These are phyloP conservation scores for Acanthococcus lagerstroemiae DNA, from an alignment of 2,888 invertebrate species.

Conservation along the genomic window DNA sequence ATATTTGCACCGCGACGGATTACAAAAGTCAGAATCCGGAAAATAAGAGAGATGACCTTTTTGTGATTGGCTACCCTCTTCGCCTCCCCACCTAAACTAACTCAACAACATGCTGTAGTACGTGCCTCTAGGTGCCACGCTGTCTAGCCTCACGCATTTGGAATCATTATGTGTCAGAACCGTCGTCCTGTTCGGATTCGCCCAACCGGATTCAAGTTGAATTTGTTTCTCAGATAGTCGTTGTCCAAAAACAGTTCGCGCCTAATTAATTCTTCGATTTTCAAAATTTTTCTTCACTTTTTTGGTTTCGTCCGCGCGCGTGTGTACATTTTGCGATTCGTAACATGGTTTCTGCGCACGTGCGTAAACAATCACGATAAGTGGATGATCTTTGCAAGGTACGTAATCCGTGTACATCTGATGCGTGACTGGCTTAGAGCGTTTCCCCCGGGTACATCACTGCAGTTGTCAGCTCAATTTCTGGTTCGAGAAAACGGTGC, in stretches of 20 bases:
- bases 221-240: too few relatives aligned
- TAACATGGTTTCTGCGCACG: too few relatives aligned
- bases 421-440: too few relatives aligned
- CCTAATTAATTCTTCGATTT: too few relatives aligned
- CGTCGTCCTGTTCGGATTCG: constrained; percentile 30
- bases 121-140: constrained; percentile 28
- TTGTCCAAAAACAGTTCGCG: too few relatives aligned
- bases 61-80: constrained; percentile 19
- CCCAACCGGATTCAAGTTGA: constrained; percentile 26
- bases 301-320: too few relatives aligned
- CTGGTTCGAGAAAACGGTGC: too few relatives aligned
- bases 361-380: constrained; percentile 18
- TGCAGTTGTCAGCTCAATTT: too few relatives aligned
- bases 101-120: constrained; percentile 20
- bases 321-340: neutral
- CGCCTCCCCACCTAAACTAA: constrained; percentile 7
- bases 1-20: constrained; percentile 1
- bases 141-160: constrained; percentile 29
- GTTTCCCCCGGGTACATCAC: too few relatives aligned
- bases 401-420: neutral
- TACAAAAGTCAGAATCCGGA: constrained; percentile 18
- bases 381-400: constrained; percentile 14
- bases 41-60: constrained; percentile 27
- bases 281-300: too few relatives aligned
- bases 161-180: constrained; percentile 28